phyloP scores from a whole-genome alignment of 2,113 vertebrate genomes.

The Rhea americana region DNA sequence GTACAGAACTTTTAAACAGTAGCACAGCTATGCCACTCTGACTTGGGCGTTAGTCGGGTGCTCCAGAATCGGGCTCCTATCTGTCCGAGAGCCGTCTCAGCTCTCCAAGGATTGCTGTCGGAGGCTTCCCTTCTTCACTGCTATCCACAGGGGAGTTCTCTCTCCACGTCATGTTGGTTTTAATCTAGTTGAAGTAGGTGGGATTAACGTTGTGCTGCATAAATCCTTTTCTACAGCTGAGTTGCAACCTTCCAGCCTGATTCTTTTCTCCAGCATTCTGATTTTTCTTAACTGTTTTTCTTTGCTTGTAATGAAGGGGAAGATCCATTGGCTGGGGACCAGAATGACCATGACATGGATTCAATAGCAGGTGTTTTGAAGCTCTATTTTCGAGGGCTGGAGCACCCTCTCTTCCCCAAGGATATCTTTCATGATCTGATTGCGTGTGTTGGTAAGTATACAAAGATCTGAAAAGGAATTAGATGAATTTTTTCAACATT shows the following conservation, averaged over 20 bases:
- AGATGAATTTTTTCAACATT: neutral
- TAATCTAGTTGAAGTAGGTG: neutral
- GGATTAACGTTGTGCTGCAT: neutral
- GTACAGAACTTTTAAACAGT: neutral
- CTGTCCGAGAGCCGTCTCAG: neutral
- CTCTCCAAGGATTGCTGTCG: neutral
- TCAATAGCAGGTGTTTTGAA: constrained; percentile 97
- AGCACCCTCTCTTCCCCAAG: constrained; percentile 95
- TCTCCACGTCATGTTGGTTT: neutral
- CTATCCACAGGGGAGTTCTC: fast-evolving
- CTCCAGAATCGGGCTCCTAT: fast-evolving
- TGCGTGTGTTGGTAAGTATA: constrained; percentile 93
- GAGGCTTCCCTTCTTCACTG: neutral
- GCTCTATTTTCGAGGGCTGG: constrained; percentile 94
- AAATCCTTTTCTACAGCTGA: neutral
- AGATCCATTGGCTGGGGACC: constrained; percentile 94
- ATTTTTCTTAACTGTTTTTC: neutral
- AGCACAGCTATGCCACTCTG: neutral
- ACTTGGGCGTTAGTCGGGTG: fast-evolving
- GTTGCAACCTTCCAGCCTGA: neutral
- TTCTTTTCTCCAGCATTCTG: neutral
- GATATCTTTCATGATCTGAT: constrained; percentile 98
- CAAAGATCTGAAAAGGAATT: neutral
- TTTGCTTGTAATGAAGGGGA: constrained; percentile 81
- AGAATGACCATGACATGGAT: constrained; percentile 98